Evolutionary conservation across 1,140 invertebrate species (phyloP).

Genomic region (Notospermus geniculatus): DNA sequence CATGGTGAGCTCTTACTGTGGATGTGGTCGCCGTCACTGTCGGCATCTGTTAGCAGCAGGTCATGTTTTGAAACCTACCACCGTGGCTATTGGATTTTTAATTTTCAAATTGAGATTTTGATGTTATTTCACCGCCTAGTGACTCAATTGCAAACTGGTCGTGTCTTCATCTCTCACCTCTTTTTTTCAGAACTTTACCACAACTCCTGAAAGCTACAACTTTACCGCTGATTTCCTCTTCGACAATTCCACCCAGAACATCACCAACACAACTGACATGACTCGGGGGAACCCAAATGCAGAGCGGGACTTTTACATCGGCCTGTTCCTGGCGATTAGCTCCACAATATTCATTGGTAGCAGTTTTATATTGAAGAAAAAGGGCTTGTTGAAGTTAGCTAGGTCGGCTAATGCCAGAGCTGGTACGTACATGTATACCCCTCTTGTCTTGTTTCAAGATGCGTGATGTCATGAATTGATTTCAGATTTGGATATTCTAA

Average conservation of each 20-base stretch:
- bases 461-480: too few relatives aligned
- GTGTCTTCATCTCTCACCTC: slow-evolving; percentile 25
- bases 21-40: too few relatives aligned
- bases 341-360: slow-evolving; percentile 87
- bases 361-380: slow-evolving; percentile 96
- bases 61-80: too few relatives aligned
- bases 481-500: too few relatives aligned
- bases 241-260: not conserved
- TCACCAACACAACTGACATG: not conserved
- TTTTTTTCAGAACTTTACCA: slow-evolving; percentile 25
- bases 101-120: too few relatives aligned
- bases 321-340: slow-evolving; percentile 73
- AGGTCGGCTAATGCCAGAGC: slow-evolving; percentile 70
- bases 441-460: too few relatives aligned
- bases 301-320: slow-evolving; percentile 69
- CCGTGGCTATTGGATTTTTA: too few relatives aligned
- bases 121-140: too few relatives aligned
- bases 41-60: too few relatives aligned
- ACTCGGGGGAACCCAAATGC: slow-evolving; percentile 13
- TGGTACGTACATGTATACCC: slow-evolving; percentile 54
- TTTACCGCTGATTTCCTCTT: not conserved
- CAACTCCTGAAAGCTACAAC: not conserved
- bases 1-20: too few relatives aligned
- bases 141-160: too few relatives aligned
- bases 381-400: slow-evolving; percentile 75